A percentile compares a stretch with the other conserved stretches of the same genome.
phyloP scores from a whole-genome alignment of 2,888 invertebrate species.

The Imbricaverruca yamaguchii region DNA sequence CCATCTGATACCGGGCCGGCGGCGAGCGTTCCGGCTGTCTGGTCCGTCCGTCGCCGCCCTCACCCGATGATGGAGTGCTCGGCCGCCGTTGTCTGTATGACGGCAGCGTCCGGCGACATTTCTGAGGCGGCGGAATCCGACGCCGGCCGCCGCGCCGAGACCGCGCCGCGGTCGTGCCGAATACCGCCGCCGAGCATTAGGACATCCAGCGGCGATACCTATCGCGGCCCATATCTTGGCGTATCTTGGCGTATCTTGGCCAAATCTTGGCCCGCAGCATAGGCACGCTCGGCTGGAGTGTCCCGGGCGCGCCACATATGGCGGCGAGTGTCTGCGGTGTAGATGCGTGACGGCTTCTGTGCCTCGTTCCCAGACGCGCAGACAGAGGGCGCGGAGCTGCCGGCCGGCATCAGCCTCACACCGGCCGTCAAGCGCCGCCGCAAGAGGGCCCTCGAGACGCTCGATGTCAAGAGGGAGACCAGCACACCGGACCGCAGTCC shows the following conservation, averaged over 20 bases:
- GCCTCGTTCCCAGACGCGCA: background rate
- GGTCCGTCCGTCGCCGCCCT: too few species aligned
- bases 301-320: too few species aligned
- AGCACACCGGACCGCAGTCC: slow-evolving; percentile 4
- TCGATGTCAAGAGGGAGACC: background rate
- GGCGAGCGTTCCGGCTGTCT: background rate
- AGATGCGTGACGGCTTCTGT: background rate
- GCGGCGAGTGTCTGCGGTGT: background rate
- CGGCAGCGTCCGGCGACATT: background rate
- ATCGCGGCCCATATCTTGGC: background rate
- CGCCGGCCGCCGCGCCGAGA: background rate
- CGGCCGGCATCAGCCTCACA: slow-evolving; percentile 4
- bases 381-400: background rate
- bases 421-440: slow-evolving; percentile 14
- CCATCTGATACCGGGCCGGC: background rate
- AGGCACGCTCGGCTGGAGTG: too few species aligned
- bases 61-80: background rate
- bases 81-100: background rate
- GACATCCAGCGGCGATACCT: background rate
- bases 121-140: background rate
- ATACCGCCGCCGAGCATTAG: background rate
- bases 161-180: background rate
- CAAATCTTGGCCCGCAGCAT: too few species aligned
- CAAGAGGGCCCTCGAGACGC: background rate
- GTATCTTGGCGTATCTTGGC: too few species aligned